These are phyloP conservation scores for Trematomus loennbergii DNA, from an alignment of 2,113 vertebrate genomes.

Conservation along the genomic window DNA sequence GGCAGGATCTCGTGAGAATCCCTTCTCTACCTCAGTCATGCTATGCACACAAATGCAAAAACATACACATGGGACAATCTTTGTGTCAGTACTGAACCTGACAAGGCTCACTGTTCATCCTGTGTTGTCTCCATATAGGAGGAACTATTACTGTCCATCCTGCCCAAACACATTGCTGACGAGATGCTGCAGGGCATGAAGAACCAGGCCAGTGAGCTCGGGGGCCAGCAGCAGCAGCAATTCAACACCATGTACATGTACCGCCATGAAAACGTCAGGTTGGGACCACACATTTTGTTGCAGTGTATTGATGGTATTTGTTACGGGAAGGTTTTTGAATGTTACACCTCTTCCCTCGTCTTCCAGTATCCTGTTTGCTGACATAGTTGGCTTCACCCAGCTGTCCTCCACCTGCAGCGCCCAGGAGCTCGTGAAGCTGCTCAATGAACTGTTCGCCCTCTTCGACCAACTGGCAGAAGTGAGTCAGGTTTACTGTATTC, in stretches of 20 bases:
- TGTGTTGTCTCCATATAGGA: slow-evolving; percentile 82
- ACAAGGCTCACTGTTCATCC: background rate
- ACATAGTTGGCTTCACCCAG: slow-evolving; percentile 97
- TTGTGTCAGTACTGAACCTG: slow-evolving; percentile 1
- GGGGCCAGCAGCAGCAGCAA: slow-evolving; percentile 95
- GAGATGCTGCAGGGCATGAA: slow-evolving; percentile 99
- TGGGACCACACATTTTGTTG: background rate
- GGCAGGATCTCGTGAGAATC: slow-evolving; percentile 56
- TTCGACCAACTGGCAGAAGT: slow-evolving; percentile 95
- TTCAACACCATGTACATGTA: slow-evolving; percentile 99
- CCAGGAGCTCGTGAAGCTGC: slow-evolving; percentile 95
- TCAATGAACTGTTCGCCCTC: slow-evolving; percentile 95
- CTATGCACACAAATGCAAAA: background rate
- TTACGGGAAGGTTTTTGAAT: background rate
- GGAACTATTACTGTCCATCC: slow-evolving; percentile 93
- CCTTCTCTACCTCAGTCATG: slow-evolving; percentile 20
- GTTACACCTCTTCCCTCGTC: background rate
- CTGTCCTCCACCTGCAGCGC: slow-evolving; percentile 93
- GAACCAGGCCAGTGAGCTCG: slow-evolving; percentile 90
- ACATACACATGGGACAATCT: background rate
- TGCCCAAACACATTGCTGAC: slow-evolving; percentile 96
- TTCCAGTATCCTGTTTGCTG: slow-evolving; percentile 94
- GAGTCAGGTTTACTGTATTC: slow-evolving; percentile 67
- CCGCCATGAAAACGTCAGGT: slow-evolving; percentile 97
- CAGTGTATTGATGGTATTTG: background rate